Conservation (phyloP, 2,113 vertebrate genomes). For the Vanacampus margaritifer region DNA sequence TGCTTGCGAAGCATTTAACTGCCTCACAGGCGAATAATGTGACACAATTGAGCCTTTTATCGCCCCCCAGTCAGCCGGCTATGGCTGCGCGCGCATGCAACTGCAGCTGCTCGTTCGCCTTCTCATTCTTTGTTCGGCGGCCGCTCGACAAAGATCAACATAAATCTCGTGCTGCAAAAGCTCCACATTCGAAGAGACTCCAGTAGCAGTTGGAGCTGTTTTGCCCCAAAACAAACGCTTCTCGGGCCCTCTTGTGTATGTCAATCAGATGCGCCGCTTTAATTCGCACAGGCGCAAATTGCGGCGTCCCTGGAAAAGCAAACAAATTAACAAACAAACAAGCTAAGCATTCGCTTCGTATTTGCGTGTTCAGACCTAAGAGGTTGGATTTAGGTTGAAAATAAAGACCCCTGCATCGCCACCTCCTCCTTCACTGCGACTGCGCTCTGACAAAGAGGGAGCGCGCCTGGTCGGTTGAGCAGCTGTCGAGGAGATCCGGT, state of each 20-base stretch:
- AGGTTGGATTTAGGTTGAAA: neutral
- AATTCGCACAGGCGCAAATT: neutral
- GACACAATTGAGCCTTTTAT: neutral
- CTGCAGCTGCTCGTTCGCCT: neutral
- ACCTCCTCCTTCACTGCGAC: neutral
- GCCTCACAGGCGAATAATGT: neutral
- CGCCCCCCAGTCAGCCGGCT: neutral
- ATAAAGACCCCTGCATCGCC: constrained; percentile 1
- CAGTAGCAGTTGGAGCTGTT: neutral
- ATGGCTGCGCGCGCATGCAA: neutral
- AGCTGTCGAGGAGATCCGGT: neutral
- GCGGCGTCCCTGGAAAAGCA: neutral
- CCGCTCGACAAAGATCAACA: neutral
- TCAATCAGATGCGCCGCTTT: constrained; percentile 27
- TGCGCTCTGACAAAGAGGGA: too few species aligned
- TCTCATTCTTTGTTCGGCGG: neutral
- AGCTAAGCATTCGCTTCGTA: neutral
- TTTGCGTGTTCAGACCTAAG: constrained; percentile 39
- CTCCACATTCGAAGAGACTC: neutral
- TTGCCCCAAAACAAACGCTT: neutral
- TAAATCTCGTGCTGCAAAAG: neutral
- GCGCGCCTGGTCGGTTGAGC: neutral
- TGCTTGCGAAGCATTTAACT: neutral
- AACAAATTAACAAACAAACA: rapidly evolving
- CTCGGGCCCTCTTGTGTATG: constrained; percentile 7